Percentiles rank a stretch among this genome's conserved stretches.
phyloP scores from a whole-genome alignment of 2,113 vertebrate species.

The Salminus brasiliensis region DNA sequence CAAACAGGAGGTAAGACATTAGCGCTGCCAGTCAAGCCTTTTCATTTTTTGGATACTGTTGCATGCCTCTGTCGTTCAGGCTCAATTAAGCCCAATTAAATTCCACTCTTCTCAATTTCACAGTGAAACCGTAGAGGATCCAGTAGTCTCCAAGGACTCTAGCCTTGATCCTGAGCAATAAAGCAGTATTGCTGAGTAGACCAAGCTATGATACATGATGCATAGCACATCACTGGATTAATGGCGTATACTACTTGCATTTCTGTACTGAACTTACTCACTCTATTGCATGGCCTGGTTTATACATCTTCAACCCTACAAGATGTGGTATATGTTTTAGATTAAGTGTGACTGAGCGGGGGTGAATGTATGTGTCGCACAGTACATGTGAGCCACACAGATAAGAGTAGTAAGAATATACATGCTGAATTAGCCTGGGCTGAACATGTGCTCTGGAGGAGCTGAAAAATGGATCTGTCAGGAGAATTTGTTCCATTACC shows the following conservation, averaged over 20 bases:
- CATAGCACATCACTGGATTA: background rate
- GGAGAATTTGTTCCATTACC: slow-evolving; percentile 50
- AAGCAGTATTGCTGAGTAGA: background rate
- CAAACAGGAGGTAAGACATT: background rate
- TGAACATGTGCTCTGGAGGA: slow-evolving; percentile 41
- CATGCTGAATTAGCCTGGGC: slow-evolving; percentile 25
- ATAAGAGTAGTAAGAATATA: slow-evolving; percentile 24
- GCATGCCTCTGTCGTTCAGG: slow-evolving; percentile 5
- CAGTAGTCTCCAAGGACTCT: background rate
- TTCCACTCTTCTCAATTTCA: background rate
- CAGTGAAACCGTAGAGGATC: background rate
- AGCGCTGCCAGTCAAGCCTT: background rate
- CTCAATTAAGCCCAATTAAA: slow-evolving; percentile 9
- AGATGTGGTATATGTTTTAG: slow-evolving; percentile 4
- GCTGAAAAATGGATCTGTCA: slow-evolving; percentile 41
- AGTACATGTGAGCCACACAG: slow-evolving; percentile 22
- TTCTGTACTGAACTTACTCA: background rate
- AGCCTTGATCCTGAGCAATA: background rate
- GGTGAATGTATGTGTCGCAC: slow-evolving; percentile 16
- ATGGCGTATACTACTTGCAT: background rate
- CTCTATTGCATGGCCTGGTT: background rate
- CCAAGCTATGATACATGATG: background rate
- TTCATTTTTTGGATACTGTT: background rate
- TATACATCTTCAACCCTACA: background rate
- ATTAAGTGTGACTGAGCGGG: background rate